Base-by-base conservation (phyloP, 2,113 vertebrate species). In the Mastomys coucha region DNA sequence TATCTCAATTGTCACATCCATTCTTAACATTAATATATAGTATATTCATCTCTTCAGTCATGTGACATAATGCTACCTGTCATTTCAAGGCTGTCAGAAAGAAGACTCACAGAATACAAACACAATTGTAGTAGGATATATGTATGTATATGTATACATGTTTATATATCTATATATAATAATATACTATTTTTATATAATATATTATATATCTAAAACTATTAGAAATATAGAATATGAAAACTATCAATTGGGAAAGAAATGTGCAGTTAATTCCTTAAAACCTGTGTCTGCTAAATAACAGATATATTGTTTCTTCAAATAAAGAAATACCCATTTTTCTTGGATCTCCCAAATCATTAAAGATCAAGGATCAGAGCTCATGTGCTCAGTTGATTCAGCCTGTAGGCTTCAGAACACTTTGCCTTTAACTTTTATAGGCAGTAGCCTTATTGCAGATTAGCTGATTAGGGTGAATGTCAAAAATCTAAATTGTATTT, bases 401-500 rank as follows among this genome's bases (percentile, higher is more conserved):
- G 63, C n/a, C 33, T 45, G 14, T 67, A 76, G 14, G 11, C 72
- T 94, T 95, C 20, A 97, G 51, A 5, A 88, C 67, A 81, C 33
- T 88, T 69, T 75, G 13, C 12, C n/a, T 56, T 16, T 73, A 53
- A 14, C 33, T 89, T 91, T 93, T 63, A 70, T 13, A 65, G 5
- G 67, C 58, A 4, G 60, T 91, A 76, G 45, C n/a, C 26, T 94
- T 70, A 69, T n/a, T 70, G 33, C 24, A 60, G 39, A 87, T 86
- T 53, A 58, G 26, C 39, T 76, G 77, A 84, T 94, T 51, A 51
- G 45, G 36, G 17, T 76, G 65, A 94, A 93, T 94, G 42, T 85
- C 69, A n/a, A 95, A 96, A 80, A 77, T 95, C 49, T 65, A 96
- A 93, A 91, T 95, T 91, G 72, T n/a, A n/a, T n/a, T n/a, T n/a